Conservation (phyloP, 2,888 invertebrate genomes). For the Lasioglossum malachurum region DNA sequence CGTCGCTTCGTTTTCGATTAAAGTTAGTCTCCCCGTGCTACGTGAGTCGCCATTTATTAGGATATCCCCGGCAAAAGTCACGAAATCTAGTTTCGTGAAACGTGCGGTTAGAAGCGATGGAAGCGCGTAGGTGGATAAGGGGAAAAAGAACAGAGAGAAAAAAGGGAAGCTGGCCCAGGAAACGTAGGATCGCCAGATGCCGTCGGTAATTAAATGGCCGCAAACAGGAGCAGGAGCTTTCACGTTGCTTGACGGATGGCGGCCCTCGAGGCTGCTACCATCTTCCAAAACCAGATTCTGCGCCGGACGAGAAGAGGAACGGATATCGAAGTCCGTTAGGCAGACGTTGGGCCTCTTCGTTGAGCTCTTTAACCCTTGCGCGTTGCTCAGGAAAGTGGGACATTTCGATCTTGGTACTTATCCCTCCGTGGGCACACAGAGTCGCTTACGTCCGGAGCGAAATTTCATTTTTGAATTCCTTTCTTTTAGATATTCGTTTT, state of each 20-base stretch:
- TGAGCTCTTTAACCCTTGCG: background rate
- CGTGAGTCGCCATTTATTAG: slow-evolving; percentile 21
- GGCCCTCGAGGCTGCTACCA: slow-evolving; percentile 50
- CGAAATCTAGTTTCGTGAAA: background rate
- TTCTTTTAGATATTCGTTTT: too few species aligned
- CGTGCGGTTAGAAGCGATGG: slow-evolving; percentile 46
- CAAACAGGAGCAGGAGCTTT: slow-evolving; percentile 69
- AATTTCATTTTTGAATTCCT: too few species aligned
- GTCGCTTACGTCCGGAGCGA: too few species aligned
- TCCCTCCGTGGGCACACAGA: too few species aligned
- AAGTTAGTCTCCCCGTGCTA: background rate
- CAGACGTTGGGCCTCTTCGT: background rate
- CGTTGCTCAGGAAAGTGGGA: background rate
- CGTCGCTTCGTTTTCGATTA: slow-evolving; percentile 7
- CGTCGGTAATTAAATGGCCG: slow-evolving; percentile 70
- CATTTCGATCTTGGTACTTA: background rate
- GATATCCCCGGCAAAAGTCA: slow-evolving; percentile 1
- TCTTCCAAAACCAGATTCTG: slow-evolving; percentile 50
- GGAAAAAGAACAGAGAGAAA: background rate
- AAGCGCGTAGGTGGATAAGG: slow-evolving; percentile 48
- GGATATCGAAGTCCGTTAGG: slow-evolving; percentile 29
- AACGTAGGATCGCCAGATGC: slow-evolving; percentile 74
- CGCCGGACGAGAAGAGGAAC: slow-evolving; percentile 18
- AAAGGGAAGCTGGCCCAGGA: slow-evolving; percentile 28
- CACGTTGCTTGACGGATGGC: slow-evolving; percentile 63